These are phyloP conservation scores for Eupithecia exiguata DNA, from an alignment of 2,888 invertebrate species.

Conservation along the genomic window DNA sequence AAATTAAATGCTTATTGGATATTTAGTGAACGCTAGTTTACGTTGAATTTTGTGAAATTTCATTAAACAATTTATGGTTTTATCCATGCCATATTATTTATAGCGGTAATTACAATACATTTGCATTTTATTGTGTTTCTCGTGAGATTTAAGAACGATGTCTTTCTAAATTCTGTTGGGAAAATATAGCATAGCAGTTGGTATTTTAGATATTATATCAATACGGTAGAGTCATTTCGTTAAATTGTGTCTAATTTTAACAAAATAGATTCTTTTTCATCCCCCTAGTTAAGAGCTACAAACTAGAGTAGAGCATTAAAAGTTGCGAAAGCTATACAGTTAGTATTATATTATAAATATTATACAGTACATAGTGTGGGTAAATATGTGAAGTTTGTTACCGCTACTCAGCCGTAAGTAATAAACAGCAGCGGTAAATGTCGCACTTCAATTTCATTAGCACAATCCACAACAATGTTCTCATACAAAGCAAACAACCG, in stretches of 20 bases:
- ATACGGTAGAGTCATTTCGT: background rate
- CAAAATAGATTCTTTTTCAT: background rate
- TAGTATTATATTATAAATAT: too few species aligned
- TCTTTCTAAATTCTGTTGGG: background rate
- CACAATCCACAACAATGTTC: conserved; percentile 34
- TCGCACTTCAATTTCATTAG: conserved; percentile 40
- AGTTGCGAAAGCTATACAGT: background rate
- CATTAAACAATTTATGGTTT: conserved; percentile 65
- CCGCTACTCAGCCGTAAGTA: conserved; percentile 3
- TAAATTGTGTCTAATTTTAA: background rate
- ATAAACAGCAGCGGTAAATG: conserved; percentile 12
- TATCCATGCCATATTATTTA: conserved; percentile 63
- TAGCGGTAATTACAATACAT: conserved; percentile 64
- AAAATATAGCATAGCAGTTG: background rate
- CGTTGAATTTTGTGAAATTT: conserved; percentile 58
- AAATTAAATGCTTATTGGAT: conserved; percentile 55
- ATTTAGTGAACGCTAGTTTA: conserved; percentile 48
- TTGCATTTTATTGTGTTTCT: conserved; percentile 66
- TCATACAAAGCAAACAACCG: conserved; percentile 43
- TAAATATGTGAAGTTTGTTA: background rate
- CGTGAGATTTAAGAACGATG: conserved; percentile 32
- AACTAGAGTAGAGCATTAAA: background rate
- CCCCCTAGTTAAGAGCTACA: background rate
- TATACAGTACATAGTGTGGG: background rate
- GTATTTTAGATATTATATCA: background rate